These are phyloP conservation scores for Paracyclopina nana DNA, from an alignment of 1,140 invertebrate species.

Conservation along the genomic window DNA sequence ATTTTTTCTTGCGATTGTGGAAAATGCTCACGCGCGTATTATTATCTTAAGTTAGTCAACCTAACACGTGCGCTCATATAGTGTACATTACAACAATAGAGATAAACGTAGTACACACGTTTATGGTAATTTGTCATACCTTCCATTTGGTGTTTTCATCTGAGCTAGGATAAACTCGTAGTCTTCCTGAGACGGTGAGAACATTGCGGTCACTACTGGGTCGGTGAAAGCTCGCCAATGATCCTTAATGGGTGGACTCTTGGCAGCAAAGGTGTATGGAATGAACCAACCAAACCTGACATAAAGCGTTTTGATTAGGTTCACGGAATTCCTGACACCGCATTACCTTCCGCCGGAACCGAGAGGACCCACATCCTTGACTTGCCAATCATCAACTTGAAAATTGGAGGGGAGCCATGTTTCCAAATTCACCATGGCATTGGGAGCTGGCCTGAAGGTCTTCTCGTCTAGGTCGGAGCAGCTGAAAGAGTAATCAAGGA, in stretches of 20 bases:
- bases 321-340: not conserved
- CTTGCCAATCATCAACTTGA: slow-evolving; percentile 28
- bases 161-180: slow-evolving; percentile 16
- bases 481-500: slow-evolving; percentile 20
- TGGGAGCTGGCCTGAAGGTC: slow-evolving; percentile 23
- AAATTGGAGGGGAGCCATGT: slow-evolving; percentile 41
- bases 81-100: slow-evolving; percentile 18
- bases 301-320: not conserved
- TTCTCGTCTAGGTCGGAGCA: slow-evolving; percentile 23
- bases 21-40: too few species aligned
- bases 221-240: slow-evolving; percentile 33
- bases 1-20: too few species aligned
- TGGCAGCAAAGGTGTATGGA: slow-evolving; percentile 24
- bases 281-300: slow-evolving; percentile 49
- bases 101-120: not conserved
- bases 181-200: slow-evolving; percentile 26
- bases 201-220: slow-evolving; percentile 26
- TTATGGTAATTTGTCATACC: slow-evolving; percentile 13
- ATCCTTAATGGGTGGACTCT: slow-evolving; percentile 21
- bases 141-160: slow-evolving; percentile 18
- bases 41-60: too few species aligned
- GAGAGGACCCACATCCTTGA: slow-evolving; percentile 38
- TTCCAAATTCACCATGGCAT: slow-evolving; percentile 46
- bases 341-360: slow-evolving; percentile 34
- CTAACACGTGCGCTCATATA: slow-evolving; percentile 33